Percentiles rank a stretch among this genome's conserved stretches.
These are phyloP conservation scores for Metopolophium dirhodum DNA, from an alignment of 1,140 invertebrate species.

Conservation along the genomic window DNA sequence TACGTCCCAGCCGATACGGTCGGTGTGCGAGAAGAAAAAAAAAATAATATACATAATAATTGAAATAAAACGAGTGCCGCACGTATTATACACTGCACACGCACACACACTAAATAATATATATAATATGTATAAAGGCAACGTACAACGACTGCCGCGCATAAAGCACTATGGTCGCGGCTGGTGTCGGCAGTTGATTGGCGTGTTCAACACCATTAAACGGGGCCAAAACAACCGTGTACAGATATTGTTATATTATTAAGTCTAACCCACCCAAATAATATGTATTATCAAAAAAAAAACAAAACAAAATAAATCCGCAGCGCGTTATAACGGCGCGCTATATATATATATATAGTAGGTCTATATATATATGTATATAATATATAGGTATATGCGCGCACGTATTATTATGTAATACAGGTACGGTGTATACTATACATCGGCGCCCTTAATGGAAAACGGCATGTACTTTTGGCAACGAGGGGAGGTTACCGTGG, in stretches of 20 bases:
- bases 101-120: neutral
- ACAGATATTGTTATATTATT: conserved; percentile 13
- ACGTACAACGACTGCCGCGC: neutral
- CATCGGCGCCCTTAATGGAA: neutral
- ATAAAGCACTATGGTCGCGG: neutral
- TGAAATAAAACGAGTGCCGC: conserved; percentile 42
- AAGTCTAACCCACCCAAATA: conserved; percentile 4
- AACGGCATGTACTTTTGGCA: neutral
- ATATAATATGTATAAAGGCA: neutral
- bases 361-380: neutral
- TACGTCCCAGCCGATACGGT: neutral
- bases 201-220: conserved; percentile 53
- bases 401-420: neutral
- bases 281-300: neutral
- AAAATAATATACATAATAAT: conserved; percentile 25
- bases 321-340: neutral
- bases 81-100: neutral
- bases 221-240: neutral
- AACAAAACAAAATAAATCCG: neutral
- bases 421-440: neutral
- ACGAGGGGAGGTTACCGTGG: neutral
- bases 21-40: neutral
- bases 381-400: neutral
- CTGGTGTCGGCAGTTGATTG: conserved; percentile 5
- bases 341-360: too few species aligned